Conservation (phyloP, 2,888 invertebrate species). For the Nudaria mundana region DNA sequence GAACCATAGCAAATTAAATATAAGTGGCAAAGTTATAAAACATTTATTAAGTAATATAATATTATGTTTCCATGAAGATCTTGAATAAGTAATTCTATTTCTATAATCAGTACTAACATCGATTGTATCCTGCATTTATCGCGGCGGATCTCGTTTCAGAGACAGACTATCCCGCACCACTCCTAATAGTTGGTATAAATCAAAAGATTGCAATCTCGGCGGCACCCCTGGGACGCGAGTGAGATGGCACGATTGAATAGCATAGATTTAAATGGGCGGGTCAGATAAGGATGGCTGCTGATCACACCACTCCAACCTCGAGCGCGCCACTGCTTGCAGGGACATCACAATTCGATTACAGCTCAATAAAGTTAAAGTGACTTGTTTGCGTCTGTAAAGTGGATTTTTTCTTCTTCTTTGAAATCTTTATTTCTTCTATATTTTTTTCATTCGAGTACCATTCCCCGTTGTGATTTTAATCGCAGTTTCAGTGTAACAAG, state of each 20-base stretch:
- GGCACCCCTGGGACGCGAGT: constrained; percentile 79
- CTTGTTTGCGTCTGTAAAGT: constrained; percentile 80
- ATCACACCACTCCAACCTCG: constrained; percentile 62
- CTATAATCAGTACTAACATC: constrained; percentile 72
- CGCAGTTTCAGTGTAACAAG: constrained; percentile 31
- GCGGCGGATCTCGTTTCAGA: constrained; percentile 63
- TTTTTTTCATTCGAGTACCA: constrained; percentile 46
- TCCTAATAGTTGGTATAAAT: constrained; percentile 82
- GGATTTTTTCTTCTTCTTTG: constrained; percentile 74
- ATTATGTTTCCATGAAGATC: constrained; percentile 22
- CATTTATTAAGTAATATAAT: constrained; percentile 12
- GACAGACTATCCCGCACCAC: constrained; percentile 74
- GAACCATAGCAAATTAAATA: no score
- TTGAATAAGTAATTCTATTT: constrained; percentile 62
- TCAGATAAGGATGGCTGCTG: constrained; percentile 78
- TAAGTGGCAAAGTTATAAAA: constrained; percentile 6
- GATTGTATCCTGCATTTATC: constrained; percentile 72
- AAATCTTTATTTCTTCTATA: constrained; percentile 52
- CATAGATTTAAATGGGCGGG: constrained; percentile 80
- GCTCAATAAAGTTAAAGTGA: constrained; percentile 82
- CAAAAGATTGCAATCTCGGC: constrained; percentile 81
- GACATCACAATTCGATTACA: constrained; percentile 81
- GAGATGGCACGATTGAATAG: constrained; percentile 81
- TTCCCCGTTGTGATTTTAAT: constrained; percentile 38
- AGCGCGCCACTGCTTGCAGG: constrained; percentile 60